phyloP scores from a whole-genome alignment of 2,888 invertebrate species.

The Tetropium fuscum region DNA sequence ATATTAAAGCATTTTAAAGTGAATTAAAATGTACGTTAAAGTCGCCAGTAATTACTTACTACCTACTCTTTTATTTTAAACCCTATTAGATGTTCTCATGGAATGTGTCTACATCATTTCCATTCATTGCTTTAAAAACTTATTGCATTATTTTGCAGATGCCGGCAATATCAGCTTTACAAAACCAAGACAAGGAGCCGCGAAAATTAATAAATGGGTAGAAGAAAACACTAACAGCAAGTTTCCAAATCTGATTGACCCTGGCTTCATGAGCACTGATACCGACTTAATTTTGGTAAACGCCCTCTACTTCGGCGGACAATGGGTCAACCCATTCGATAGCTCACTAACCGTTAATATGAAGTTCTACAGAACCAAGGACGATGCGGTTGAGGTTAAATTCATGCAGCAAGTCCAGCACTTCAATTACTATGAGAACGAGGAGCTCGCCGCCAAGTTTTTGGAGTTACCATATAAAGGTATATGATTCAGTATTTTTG shows the following conservation, averaged over 20 bases:
- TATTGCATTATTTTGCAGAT: constrained; percentile 64
- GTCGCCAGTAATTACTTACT: no score
- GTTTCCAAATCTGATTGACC: constrained; percentile 53
- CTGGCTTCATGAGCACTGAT: constrained; percentile 38
- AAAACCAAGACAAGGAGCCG: no score
- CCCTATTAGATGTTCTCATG: no score
- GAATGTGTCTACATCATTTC: no score
- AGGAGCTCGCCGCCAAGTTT: constrained; percentile 51
- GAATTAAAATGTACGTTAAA: no score
- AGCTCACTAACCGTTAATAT: constrained; percentile 37
- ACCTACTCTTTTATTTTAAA: no score
- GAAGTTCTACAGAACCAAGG: constrained; percentile 47
- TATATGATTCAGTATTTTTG: no score
- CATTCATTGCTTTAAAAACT: no score
- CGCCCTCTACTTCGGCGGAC: constrained; percentile 57
- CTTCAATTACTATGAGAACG: constrained; percentile 52
- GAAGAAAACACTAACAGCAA: constrained; percentile 56
- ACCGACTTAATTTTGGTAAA: constrained; percentile 57
- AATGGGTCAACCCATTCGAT: constrained; percentile 49
- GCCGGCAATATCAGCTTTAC: constrained; percentile 41
- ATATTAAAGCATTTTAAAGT: no score
- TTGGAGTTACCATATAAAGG: constrained; percentile 54
- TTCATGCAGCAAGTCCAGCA: constrained; percentile 48
- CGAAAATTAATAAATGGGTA: constrained; percentile 60
- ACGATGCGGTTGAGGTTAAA: constrained; percentile 46